Conservation (phyloP, 1,140 invertebrate genomes). For the Trypoxylus dichotomus region DNA sequence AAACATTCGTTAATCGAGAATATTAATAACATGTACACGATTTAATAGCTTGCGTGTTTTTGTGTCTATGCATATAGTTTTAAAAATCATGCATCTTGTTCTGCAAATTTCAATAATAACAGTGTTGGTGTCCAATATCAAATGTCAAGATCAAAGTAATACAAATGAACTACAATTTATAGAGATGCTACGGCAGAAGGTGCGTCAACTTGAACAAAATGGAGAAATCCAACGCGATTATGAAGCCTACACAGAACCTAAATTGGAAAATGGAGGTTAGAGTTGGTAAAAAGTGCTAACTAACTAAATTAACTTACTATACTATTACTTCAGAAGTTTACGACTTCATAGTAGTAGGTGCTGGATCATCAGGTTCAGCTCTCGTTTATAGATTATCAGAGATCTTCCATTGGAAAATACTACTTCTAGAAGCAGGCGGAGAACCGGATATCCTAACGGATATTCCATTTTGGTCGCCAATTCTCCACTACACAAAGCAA, state of each 20-base stretch:
- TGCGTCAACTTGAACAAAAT: background rate
- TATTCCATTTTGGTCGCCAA: background rate
- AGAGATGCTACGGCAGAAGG: background rate
- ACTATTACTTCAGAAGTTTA: constrained; percentile 52
- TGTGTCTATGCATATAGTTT: too few relatives aligned
- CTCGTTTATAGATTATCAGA: constrained; percentile 81
- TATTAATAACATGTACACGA: too few relatives aligned
- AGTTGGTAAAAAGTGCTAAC: background rate
- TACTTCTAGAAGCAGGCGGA: constrained; percentile 80
- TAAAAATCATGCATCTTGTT: too few relatives aligned
- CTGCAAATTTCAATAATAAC: too few relatives aligned
- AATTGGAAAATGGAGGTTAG: background rate
- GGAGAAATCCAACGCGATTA: background rate
- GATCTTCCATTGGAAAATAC: constrained; percentile 73
- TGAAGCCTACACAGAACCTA: background rate
- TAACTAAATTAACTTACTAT: too few relatives aligned
- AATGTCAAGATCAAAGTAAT: background rate
- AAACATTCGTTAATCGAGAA: too few relatives aligned
- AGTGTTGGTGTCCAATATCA: too few relatives aligned
- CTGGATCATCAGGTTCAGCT: constrained; percentile 86
- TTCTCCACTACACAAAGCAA: background rate
- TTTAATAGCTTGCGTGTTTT: too few relatives aligned
- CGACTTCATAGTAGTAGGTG: constrained; percentile 85
- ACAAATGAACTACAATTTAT: background rate
- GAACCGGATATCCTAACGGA: constrained; percentile 9